Base-by-base conservation (phyloP, 2,113 vertebrate species). In the Onychostruthus taczanowskii region DNA sequence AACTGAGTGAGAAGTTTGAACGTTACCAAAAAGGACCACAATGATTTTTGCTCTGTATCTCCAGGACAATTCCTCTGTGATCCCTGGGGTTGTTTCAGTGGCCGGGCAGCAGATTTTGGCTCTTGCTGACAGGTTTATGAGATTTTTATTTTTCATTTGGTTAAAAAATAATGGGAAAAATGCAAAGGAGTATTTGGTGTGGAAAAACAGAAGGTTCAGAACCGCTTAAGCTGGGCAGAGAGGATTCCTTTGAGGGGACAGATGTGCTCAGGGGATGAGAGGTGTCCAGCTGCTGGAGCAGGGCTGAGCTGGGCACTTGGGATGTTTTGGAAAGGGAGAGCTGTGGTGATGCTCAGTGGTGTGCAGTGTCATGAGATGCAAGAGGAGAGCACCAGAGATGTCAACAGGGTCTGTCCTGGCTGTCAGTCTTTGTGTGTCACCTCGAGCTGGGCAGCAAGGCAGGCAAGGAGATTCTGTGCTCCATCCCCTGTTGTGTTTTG, bases 401-500 rank as follows among this genome's bases (percentile, higher is more conserved):
- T 33, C 9, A 5, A 0, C 0, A 7, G 15, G 22, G 35, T 30
- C 43, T 87, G 50, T 41, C 46, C 17, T 53, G 44, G 2, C 6
- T 10, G 7, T 55, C 24, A 13, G 13, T 16, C 41, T 53, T 47
- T 23, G 4, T 0, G 0, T 47, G 35, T 73, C 1, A 49, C 67
- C n/a, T 89, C 0, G 0, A 75, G 37, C 56, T 44, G 62, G 23
- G 31, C 37, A 8, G 55, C 0, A 0, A 21, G 49, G 64, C 11
- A 22, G 16, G 11, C 33, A 2, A 0, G 0, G 46, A 52, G 16
- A 13, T 66, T 81, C 59, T 35, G 27, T 41, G 73, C n/a, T 91
- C 31, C 11, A 5, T 16, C 2, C 9, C 14, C 5, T 0, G 0
- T 5, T 66, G n/a, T 1, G 0, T 72, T 73, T 75, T 7, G 1